These are phyloP conservation scores for Trididemnum clinides DNA, from an alignment of 23 tunicate genomes.

Conservation along the genomic window DNA sequence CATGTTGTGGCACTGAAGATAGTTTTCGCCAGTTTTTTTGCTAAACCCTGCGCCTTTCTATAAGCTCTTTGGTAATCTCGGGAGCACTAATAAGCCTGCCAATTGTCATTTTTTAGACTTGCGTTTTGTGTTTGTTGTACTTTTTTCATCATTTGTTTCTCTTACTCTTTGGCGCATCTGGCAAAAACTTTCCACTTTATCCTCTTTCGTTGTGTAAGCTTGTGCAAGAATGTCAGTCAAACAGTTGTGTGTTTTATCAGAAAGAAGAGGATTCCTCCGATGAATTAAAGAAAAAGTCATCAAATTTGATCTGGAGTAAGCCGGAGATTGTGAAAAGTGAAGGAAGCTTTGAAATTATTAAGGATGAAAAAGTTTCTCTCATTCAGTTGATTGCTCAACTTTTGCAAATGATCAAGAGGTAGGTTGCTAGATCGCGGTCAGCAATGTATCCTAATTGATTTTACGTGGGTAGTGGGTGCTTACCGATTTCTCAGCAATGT, in stretches of 20 bases:
- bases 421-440: background rate
- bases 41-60: too few relatives aligned
- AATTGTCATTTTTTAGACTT: too few relatives aligned
- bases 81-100: too few relatives aligned
- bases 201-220: background rate
- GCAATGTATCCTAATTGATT: background rate
- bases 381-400: slow-evolving; percentile 14
- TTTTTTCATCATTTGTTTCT: background rate
- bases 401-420: background rate
- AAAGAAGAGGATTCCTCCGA: background rate
- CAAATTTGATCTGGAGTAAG: background rate
- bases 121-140: background rate
- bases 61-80: too few relatives aligned
- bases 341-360: background rate
- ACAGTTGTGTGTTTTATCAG: background rate
- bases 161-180: too few relatives aligned
- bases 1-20: too few relatives aligned
- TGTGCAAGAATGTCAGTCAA: too few relatives aligned
- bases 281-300: background rate
- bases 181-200: background rate
- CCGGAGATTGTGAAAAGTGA: background rate
- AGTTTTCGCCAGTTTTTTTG: too few relatives aligned
- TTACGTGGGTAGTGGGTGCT: too few relatives aligned
- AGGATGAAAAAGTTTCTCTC: slow-evolving; percentile 22
- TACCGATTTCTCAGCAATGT: too few relatives aligned